Evolutionary conservation across 2,888 invertebrate species (phyloP), one percentile per base, ranked within the genome.

Genomic region (Balanococcus diminutus): DNA sequence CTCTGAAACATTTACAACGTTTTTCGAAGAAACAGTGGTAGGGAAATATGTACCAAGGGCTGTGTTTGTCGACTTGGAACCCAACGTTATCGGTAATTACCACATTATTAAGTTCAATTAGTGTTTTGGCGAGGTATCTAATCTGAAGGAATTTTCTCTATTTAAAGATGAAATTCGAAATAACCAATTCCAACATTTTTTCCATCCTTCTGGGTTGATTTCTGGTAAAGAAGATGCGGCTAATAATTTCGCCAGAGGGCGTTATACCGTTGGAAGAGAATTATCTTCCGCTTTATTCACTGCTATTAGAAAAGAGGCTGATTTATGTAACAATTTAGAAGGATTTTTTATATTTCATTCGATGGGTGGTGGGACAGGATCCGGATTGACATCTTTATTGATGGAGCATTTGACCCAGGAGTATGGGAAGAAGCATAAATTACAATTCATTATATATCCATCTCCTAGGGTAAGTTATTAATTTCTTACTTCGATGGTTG

Each of bases 121-220:
- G 16, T n/a, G 6, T 75, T 75, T 75, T 28, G 28, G 11, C 11
- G 56, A 19, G 16, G 19, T 19, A 19, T 19, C 22, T 6, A 22
- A 56, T 19, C n/a, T n/a, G n/a, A n/a, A n/a, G 61, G 25, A 25
- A n/a, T 67, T 67, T n/a, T 72, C 5, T 81, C 5, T 81, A 2
- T 86, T 88, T 89, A n/a, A 88, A 90, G 96, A 97, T 92, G 96
- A 96, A 92, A 96, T 97, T 88, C 94, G 96, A 89, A 96, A 96
- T 87, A 97, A 97, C 89, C 96, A 96, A 6, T 93, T 93, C 89
- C 90, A 92, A 42, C 92, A 92, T 88, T 90, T 93, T 42, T 93
- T 93, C 89, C 93, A 94, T 88, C 93, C 93, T 0, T 93, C 93
- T 88, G 93, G 93, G 89, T 90, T 94, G 87, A 93, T 93, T 88